Evolutionary conservation across 2,797 vertebrate genomes (phyloP), one percentile per base, ranked within the genome.

Genomic region (Nyctalus aviator): DNA sequence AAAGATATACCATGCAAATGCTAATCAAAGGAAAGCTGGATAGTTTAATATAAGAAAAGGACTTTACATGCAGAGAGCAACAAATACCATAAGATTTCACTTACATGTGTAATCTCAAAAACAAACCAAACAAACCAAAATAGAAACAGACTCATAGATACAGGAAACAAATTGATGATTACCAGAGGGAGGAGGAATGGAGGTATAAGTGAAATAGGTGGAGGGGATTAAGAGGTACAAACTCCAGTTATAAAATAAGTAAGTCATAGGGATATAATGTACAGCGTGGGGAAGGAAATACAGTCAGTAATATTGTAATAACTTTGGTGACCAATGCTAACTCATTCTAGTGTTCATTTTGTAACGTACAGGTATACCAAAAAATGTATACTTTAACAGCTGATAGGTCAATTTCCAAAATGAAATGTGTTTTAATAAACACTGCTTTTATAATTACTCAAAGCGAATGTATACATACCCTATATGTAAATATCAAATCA

Each of bases 11-110:
- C 14, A 57, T 18, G 1, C 30, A 78, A 88, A 84, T 41, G 55
- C 9, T 53, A 73, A 69, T 81, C 23, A 85, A 88, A 88, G 53
- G 79, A 71, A 84, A 91, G 17, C 57, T 84, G 72, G 27, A 76
- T 82, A 62, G 21, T 21, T 85, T 77, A 82, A 71, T 81, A 77
- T 81, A 32, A 88, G 37, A 82, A 95, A 90, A 78, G 44, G 57
- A 84, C 8, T 87, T 78, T n/a, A 79, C 17, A 12, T 17, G 17
- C 27, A 48, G 77, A 44, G 55, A 59, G 41, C 41, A 55, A 79
- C 55, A 59, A 59, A 44, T 20, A 20, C 35, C 11, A 6, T 59
- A 12, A 41, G 5, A 41, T 30, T 59, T 59, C 35, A 81, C 25
- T 59, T 44, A 41, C 12, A 59, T 20, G 37, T 59, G 55, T 59